Percentiles rank a stretch among this genome's conserved stretches.
Conservation (phyloP, 2,797 vertebrate genomes). For the Sebastes oblongus region DNA sequence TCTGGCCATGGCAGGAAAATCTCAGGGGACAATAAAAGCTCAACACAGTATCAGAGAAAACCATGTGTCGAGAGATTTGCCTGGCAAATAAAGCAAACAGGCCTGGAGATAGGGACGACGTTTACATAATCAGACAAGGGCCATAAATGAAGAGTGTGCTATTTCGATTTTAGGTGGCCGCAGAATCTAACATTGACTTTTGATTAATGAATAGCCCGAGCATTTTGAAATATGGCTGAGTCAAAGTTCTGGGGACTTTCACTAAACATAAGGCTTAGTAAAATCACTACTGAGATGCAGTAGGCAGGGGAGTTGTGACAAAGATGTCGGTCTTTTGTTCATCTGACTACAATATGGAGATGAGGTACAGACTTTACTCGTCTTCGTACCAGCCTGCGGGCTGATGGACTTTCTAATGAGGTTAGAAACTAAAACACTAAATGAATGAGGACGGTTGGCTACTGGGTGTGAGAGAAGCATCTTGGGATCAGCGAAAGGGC, state of each 20-base stretch:
- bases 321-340: slow-evolving; percentile 1
- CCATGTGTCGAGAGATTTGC: slow-evolving; percentile 40
- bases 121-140: slow-evolving; percentile 55
- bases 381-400: slow-evolving; percentile 19
- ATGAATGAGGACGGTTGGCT: slow-evolving; percentile 21
- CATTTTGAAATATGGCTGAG: slow-evolving; percentile 9
- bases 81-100: slow-evolving; percentile 47
- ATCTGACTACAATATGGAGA: slow-evolving; percentile 26
- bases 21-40: slow-evolving; percentile 44
- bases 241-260: background rate
- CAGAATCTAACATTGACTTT: background rate
- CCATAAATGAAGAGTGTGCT: slow-evolving; percentile 14
- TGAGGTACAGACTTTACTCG: background rate
- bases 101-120: slow-evolving; percentile 30
- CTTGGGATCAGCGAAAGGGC: slow-evolving; percentile 28
- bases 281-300: slow-evolving; percentile 2
- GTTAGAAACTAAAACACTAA: slow-evolving; percentile 38
- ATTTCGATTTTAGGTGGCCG: slow-evolving; percentile 18
- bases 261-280: background rate
- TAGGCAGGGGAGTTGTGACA: background rate
- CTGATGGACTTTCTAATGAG: slow-evolving; percentile 51
- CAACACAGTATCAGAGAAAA: slow-evolving; percentile 43
- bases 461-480: slow-evolving; percentile 20
- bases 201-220: background rate
- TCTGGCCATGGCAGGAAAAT: slow-evolving; percentile 24